A percentile compares a stretch with the other conserved stretches of the same genome.
Evolutionary conservation across 1,140 invertebrate genomes (phyloP).

Genomic region (Stegodyphus dumicola): DNA sequence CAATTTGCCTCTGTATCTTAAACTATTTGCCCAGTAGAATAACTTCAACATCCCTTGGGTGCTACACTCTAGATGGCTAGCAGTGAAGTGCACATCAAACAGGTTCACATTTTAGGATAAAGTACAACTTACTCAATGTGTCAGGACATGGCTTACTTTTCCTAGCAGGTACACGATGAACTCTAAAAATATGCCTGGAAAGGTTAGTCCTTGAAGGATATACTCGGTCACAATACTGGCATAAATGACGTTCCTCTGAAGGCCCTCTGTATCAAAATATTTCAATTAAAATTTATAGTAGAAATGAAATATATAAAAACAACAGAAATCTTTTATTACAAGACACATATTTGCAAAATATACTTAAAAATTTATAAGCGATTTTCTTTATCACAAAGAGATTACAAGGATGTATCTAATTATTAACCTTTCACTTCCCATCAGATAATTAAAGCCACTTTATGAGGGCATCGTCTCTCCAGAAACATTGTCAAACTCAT

Average conservation of each 20-base stretch:
- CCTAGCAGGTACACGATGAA: constrained; percentile 38
- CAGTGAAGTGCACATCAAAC: too few relatives aligned
- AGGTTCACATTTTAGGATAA: too few relatives aligned
- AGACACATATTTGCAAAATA: not conserved
- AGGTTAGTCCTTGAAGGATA: constrained; percentile 51
- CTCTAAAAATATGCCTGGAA: constrained; percentile 47
- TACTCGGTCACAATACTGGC: constrained; percentile 50
- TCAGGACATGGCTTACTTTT: constrained; percentile 3
- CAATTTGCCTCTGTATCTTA: too few relatives aligned
- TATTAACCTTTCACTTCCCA: not conserved
- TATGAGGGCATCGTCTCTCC: too few relatives aligned
- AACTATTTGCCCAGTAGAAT: too few relatives aligned
- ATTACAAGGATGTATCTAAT: not conserved
- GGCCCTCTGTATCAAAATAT: constrained; percentile 4
- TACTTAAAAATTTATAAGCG: not conserved
- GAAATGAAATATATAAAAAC: not conserved
- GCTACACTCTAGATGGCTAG: too few relatives aligned
- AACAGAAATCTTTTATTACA: not conserved
- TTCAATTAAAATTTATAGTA: not conserved
- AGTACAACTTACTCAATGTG: not conserved
- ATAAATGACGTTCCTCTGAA: constrained; percentile 43
- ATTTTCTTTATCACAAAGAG: not conserved
- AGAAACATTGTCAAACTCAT: too few relatives aligned
- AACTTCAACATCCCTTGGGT: too few relatives aligned
- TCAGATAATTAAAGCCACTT: not conserved